Conservation (phyloP, 2,113 vertebrate genomes). For the Triplophysa rosa region DNA sequence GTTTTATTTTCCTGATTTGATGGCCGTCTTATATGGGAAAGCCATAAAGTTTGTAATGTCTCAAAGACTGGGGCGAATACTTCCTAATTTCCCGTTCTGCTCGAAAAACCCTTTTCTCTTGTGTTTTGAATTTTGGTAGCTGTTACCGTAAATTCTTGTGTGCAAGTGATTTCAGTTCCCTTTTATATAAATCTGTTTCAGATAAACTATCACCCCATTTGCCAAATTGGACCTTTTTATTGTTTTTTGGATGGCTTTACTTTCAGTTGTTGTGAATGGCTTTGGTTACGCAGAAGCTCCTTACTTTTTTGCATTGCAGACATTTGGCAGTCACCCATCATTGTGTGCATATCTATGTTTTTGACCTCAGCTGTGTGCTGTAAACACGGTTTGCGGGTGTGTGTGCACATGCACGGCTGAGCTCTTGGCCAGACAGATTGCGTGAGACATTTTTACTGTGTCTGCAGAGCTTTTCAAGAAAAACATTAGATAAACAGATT, state of each 20-base stretch:
- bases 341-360: conserved; percentile 39
- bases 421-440: conserved; percentile 61
- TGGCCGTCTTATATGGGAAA: conserved; percentile 40
- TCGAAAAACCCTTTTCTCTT: conserved; percentile 42
- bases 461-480: conserved; percentile 65
- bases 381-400: conserved; percentile 44
- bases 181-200: conserved; percentile 58
- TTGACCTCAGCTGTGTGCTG: conserved; percentile 43
- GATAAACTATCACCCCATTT: conserved; percentile 59
- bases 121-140: conserved; percentile 57
- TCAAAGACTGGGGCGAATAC: conserved; percentile 24
- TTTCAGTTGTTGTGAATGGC: conserved; percentile 56
- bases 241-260: conserved; percentile 48
- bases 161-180: conserved; percentile 37
- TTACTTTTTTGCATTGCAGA: conserved; percentile 17
- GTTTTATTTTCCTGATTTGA: conserved; percentile 36
- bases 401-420: conserved; percentile 47
- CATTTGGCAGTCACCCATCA: conserved; percentile 41
- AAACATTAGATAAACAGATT: conserved; percentile 74
- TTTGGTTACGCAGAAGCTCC: conserved; percentile 53
- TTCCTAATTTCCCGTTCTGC: conserved; percentile 50
- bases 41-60: conserved; percentile 37
- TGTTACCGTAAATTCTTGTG: conserved; percentile 47
- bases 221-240: conserved; percentile 55
- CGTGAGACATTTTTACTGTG: conserved; percentile 65